Base-by-base conservation (phyloP, 2,888 invertebrate species). In the Xanthia icteritia region DNA sequence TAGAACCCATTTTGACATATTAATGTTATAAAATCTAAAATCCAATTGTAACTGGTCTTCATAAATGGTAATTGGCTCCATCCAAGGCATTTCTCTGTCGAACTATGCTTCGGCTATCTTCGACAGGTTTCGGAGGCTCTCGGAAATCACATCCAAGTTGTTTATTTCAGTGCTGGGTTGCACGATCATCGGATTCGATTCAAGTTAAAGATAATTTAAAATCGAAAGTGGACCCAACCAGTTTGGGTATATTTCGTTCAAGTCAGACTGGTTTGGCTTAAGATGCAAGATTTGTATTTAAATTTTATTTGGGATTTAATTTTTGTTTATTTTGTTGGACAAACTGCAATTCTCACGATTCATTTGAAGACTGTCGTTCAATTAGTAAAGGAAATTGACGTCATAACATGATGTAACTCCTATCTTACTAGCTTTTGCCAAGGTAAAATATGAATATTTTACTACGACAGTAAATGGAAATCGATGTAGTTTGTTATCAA, bases 211-310 rank as follows among this genome's bases (percentile, higher is more conserved):
- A 61, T 54, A 56, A 45, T 20, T 8, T 54, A 70, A 82, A 82
- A 78, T 82, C 42, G 82, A 82, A 82, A 82, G 82, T 82, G 45
- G 61, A 8, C 70, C 54, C 66, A 64, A 82, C 82, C 70, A 64
- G 82, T 82, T 82, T 77, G 58, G 13, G n/a, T 63, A 51, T 70
- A 71, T 64, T 73, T 36, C 23, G 17, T 58, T 39, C 69, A 67
- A 2, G 58, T 60, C n/a, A 36, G 63, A 82, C 82, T 45, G 82
- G 81, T 82, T 36, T 58, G 20, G n/a, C 31, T 48, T 54, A 15
- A 48, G 27, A 36, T 56, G n/a, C 60, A 66, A 63, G 17, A 61
- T 69, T 51, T 65, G 58, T 42, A 56, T 61, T 68, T 2, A 51
- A 48, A 13, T 36, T 23, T 23, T 31, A 36, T 45, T 69, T 69